These are phyloP conservation scores for Heliothis subflexa DNA, from an alignment of 1,140 invertebrate species.

Conservation along the genomic window DNA sequence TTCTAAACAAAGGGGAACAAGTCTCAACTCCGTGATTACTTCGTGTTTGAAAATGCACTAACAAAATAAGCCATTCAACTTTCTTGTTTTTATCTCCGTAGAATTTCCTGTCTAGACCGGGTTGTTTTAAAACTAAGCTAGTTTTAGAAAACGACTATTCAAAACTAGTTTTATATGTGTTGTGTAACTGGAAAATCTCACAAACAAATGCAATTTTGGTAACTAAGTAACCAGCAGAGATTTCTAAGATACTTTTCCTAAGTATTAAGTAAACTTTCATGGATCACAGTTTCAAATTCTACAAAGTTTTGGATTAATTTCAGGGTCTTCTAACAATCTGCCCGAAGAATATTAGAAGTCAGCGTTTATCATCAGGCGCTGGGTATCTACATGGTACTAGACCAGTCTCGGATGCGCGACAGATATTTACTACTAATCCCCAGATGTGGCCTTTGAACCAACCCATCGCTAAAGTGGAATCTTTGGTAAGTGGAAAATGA, in stretches of 20 bases:
- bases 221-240: neutral
- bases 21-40: neutral
- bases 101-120: conserved; percentile 29
- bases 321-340: conserved; percentile 62
- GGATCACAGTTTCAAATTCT: no score
- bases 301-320: conserved; percentile 48
- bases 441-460: conserved; percentile 89
- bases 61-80: conserved; percentile 78
- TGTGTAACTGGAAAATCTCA: neutral
- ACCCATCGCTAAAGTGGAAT: conserved; percentile 88
- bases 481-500: conserved; percentile 71
- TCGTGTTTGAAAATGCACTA: neutral
- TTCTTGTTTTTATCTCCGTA: conserved; percentile 67
- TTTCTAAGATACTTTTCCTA: no score
- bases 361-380: conserved; percentile 53
- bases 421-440: conserved; percentile 88
- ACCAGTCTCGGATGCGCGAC: conserved; percentile 88
- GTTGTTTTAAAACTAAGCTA: conserved; percentile 39
- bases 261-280: no score
- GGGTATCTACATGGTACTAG: conserved; percentile 81
- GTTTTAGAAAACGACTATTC: neutral
- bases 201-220: neutral
- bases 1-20: neutral
- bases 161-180: neutral
- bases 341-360: conserved; percentile 44